A percentile compares a stretch with the other conserved stretches of the same genome.
Conservation (phyloP, 2,888 invertebrate species). For the Neoascia interrupta region DNA sequence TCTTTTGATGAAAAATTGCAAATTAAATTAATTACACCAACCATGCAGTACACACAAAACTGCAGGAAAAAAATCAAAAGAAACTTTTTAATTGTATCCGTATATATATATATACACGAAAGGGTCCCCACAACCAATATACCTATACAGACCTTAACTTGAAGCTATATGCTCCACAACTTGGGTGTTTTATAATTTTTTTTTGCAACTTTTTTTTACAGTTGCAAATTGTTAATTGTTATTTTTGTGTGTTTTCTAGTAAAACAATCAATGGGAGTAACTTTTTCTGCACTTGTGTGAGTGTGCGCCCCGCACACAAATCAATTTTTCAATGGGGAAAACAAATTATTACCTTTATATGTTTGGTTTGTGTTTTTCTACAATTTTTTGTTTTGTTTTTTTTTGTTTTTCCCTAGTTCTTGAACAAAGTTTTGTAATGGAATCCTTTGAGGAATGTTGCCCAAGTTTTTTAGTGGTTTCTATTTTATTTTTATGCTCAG, state of each 20-base stretch:
- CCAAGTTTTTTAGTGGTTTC: conserved; percentile 25
- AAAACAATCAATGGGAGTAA: conserved; percentile 66
- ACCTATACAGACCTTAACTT: conserved; percentile 52
- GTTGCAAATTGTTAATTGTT: conserved; percentile 66
- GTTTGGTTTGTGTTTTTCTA: no score
- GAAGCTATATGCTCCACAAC: conserved; percentile 5
- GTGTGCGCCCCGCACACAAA: conserved; percentile 56
- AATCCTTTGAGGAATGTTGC: conserved; percentile 62
- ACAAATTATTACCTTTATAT: conserved; percentile 58
- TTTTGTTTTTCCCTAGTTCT: conserved; percentile 42
- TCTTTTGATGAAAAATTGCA: conserved; percentile 54
- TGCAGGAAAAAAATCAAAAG: conserved; percentile 46
- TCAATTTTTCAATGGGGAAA: conserved; percentile 64
- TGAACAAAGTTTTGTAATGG: conserved; percentile 52
- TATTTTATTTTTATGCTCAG: conserved; percentile 49
- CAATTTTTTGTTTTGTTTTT: conserved; percentile 10
- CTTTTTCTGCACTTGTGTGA: conserved; percentile 54
- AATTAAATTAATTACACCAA: conserved; percentile 68
- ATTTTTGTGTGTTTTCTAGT: conserved; percentile 65
- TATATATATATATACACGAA: conserved; percentile 53
- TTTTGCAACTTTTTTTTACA: conserved; percentile 31
- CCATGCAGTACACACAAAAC: conserved; percentile 50
- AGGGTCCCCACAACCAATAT: conserved; percentile 59
- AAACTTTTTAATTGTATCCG: conserved; percentile 63
- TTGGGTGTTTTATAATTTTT: conserved; percentile 15